Evolutionary conservation across 2,888 invertebrate species (phyloP), one percentile per base, ranked within the genome.

Genomic region (Melinopterus prodromus): DNA sequence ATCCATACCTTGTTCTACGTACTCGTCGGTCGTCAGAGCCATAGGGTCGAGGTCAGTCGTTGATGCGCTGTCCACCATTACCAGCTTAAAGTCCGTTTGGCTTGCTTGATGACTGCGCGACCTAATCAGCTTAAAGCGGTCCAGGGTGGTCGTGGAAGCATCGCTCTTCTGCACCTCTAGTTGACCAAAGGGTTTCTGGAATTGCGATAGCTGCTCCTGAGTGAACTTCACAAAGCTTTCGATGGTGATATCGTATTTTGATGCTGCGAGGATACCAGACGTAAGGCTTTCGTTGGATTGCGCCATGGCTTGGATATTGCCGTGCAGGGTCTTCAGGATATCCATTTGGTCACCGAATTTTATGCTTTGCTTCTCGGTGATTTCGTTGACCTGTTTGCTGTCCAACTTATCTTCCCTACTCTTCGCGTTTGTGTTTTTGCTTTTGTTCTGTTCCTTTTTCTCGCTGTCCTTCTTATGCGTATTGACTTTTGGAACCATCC

Each of bases 1-100:
- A 71, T 71, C 71, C 16, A 71, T 71, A 12, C 71, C 71, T 71
- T 71, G 15, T 71, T 71, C 26, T 71, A 71, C 53, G 53, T 53
- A 53, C 53, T 53, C 53, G 53, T 53, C 53, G 53, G 2, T 53
- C 53, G 12, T 53, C 53, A 53, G 53, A 53, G 53, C 53, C 53
- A 7, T 53, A 53, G 53, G 53, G 53, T 12, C 12, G 53, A 53
- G 53, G 53, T 53, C 53, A 53, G 53, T 53, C 53, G 7, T 53
- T 4, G 53, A 53, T 0, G 53, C 7, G 53, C 53, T 53, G 53
- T 53, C 53, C 53, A 53, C 53, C 53, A 53, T 53, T 9, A 53
- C 53, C 53, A 53, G 53, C 12, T 53, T 53, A 53, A 53, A 53
- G 53, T 53, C 53, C 53, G 53, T 53, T 53, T 53, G 53, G 5